Evolutionary conservation across 2,888 invertebrate species (phyloP).

Genomic region (Diaphora mendica): DNA sequence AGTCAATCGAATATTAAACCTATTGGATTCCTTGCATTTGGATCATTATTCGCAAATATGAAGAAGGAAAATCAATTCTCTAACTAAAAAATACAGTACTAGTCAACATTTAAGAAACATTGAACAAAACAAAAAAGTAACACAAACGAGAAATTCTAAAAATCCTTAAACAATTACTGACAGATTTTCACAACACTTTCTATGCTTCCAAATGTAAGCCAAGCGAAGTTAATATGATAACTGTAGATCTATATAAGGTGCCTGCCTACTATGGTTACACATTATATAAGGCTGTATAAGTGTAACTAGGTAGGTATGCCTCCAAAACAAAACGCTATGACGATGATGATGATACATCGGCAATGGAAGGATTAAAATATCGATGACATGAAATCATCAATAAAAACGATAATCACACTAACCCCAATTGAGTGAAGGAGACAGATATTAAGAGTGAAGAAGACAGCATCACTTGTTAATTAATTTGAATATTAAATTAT

Average conservation of each 20-base stretch:
- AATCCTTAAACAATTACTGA: background rate
- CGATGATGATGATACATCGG: constrained; percentile 19
- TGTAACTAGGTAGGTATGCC: constrained; percentile 13
- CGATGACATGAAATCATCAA: constrained; percentile 15
- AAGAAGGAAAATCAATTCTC: too few species aligned
- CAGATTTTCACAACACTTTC: background rate
- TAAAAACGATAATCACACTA: background rate
- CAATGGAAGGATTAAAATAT: background rate
- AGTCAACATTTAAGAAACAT: too few species aligned
- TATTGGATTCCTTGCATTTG: too few species aligned
- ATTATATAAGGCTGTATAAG: constrained; percentile 1
- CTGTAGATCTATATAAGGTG: background rate
- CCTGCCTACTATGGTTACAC: background rate
- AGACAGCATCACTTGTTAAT: background rate
- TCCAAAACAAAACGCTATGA: constrained; percentile 1
- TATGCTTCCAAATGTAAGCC: background rate
- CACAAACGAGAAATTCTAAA: too few species aligned
- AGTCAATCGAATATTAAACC: too few species aligned
- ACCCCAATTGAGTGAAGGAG: background rate
- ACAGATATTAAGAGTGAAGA: background rate
- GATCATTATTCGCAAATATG: too few species aligned
- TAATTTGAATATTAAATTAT: background rate
- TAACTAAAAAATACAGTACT: too few species aligned
- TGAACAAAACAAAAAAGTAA: too few species aligned
- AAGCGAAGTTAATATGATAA: background rate